A percentile compares a stretch with the other conserved stretches of the same genome.
Evolutionary conservation across 1,140 invertebrate species (phyloP).

Genomic region (Brachionus sp.): DNA sequence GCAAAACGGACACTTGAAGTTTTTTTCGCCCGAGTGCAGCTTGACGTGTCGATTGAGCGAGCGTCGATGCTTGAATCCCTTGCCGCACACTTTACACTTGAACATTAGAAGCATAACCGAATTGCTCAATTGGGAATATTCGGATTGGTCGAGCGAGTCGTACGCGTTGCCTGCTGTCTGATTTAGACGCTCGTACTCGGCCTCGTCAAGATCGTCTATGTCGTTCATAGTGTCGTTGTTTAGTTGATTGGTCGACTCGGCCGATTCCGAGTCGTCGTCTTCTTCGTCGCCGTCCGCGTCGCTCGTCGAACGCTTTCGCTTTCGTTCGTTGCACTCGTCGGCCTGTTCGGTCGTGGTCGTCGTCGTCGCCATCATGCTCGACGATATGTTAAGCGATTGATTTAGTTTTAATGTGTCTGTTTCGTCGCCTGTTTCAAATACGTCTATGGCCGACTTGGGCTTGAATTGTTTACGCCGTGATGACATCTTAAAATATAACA

Average conservation of each 20-base stretch:
- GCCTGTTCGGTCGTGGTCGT: neutral
- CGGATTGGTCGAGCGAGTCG: neutral
- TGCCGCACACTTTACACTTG: slow-evolving; percentile 43
- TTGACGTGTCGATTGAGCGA: slow-evolving; percentile 88
- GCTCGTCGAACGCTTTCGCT: slow-evolving; percentile 48
- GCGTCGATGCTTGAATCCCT: slow-evolving; percentile 82
- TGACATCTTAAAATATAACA: neutral
- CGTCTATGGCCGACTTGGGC: slow-evolving; percentile 3
- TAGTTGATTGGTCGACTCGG: slow-evolving; percentile 47
- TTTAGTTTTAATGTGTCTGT: neutral
- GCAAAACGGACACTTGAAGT: slow-evolving; percentile 85
- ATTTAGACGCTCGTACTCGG: neutral
- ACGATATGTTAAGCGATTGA: neutral
- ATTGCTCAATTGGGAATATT: neutral
- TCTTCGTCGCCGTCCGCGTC: slow-evolving; percentile 50
- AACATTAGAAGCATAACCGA: slow-evolving; percentile 43
- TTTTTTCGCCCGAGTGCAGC: slow-evolving; percentile 86
- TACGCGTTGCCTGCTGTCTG: neutral
- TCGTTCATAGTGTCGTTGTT: slow-evolving; percentile 50
- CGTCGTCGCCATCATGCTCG: neutral
- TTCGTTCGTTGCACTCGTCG: slow-evolving; percentile 30
- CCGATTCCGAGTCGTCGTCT: slow-evolving; percentile 48
- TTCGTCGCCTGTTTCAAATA: neutral
- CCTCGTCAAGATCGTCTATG: slow-evolving; percentile 40
- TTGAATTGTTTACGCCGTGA: slow-evolving; percentile 41